A percentile compares a stretch with the other conserved stretches of the same genome.
Conservation (phyloP, 2,888 invertebrate species). For the Eristalis tenax region DNA sequence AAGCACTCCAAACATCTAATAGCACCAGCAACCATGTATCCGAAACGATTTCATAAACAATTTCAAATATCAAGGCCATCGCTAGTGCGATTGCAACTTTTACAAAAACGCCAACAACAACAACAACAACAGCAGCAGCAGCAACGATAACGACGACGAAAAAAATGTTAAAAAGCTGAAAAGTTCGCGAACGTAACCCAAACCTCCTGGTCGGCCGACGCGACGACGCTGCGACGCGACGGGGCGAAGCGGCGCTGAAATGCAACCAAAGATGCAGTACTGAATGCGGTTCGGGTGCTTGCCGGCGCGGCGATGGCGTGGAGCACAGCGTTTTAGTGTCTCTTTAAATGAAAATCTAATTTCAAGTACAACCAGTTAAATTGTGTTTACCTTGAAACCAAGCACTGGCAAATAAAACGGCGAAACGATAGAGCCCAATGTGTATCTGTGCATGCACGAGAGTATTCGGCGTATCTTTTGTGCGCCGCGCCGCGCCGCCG, state of each 20-base stretch:
- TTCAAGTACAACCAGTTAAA: slow-evolving; percentile 68
- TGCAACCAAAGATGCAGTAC: slow-evolving; percentile 57
- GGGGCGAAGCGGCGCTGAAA: neutral
- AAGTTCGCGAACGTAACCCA: slow-evolving; percentile 36
- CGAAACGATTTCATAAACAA: slow-evolving; percentile 65
- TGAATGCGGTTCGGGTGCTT: slow-evolving; percentile 22
- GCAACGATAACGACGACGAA: neutral
- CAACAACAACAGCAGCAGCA: neutral
- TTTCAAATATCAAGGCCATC: slow-evolving; percentile 66
- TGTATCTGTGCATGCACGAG: slow-evolving; percentile 1
- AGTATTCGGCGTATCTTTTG: slow-evolving; percentile 31
- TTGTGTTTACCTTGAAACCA: slow-evolving; percentile 64
- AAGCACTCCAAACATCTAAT: slow-evolving; percentile 47
- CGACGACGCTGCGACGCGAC: no score
- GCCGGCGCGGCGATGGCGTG: slow-evolving; percentile 1
- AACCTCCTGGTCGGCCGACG: neutral
- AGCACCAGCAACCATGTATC: slow-evolving; percentile 52
- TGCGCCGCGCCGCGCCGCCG: slow-evolving; percentile 8
- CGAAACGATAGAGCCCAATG: slow-evolving; percentile 26
- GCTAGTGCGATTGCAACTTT: slow-evolving; percentile 56
- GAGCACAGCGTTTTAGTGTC: slow-evolving; percentile 38
- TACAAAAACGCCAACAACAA: slow-evolving; percentile 32
- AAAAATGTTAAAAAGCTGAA: neutral
- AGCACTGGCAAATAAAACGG: slow-evolving; percentile 41
- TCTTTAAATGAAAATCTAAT: slow-evolving; percentile 65